Percentiles rank a stretch among this genome's conserved stretches.
Conservation (phyloP, 2,888 invertebrate species). For the Acanthosepion pharaonis region DNA sequence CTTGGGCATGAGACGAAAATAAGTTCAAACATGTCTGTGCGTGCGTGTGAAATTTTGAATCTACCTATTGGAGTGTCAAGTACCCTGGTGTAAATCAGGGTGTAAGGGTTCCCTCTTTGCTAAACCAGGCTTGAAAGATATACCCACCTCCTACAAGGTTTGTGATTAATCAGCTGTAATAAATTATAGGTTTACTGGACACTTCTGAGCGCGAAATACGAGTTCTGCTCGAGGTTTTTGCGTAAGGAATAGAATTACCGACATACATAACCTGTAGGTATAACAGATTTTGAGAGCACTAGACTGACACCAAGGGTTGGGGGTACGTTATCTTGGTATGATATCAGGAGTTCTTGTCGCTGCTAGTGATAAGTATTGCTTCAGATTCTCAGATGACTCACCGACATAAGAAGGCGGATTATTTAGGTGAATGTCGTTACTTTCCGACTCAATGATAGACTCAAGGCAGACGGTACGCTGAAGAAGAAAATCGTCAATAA, state of each 20-base stretch:
- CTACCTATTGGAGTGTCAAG: not conserved
- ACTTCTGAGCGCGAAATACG: not conserved
- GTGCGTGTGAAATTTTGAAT: not conserved
- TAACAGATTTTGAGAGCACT: not conserved
- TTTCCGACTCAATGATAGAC: no score
- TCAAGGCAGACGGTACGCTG: no score
- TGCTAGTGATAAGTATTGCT: no score
- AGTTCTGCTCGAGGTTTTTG: not conserved
- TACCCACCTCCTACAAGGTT: not conserved
- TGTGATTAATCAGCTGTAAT: slow-evolving; percentile 7
- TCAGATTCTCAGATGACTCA: no score
- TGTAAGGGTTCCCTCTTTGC: not conserved
- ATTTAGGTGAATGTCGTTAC: no score
- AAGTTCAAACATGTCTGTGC: not conserved
- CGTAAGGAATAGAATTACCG: not conserved
- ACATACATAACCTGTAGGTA: not conserved
- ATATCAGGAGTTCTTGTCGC: no score
- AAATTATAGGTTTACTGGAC: not conserved
- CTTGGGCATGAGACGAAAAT: not conserved
- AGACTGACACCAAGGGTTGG: no score
- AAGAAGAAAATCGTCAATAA: no score
- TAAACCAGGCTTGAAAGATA: not conserved
- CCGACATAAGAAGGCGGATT: no score
- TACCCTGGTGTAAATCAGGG: not conserved
- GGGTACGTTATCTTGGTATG: not conserved